phyloP scores from a whole-genome alignment of 64 coral and sea anemone genomes.

The Montipora efflorescens region DNA sequence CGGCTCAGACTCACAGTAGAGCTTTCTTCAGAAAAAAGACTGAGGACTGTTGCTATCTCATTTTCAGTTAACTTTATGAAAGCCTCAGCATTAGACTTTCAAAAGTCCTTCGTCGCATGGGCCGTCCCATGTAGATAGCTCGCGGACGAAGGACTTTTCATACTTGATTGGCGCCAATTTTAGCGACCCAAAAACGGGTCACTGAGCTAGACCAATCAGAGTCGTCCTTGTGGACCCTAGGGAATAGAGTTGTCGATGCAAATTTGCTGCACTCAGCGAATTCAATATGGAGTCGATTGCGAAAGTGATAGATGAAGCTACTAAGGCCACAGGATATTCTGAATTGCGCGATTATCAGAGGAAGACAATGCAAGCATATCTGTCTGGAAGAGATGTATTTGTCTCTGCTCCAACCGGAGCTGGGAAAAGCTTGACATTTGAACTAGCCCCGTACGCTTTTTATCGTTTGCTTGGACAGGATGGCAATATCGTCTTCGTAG shows the following conservation, averaged over 20 bases:
- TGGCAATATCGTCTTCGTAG: conserved; percentile 17
- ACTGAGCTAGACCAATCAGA: no score
- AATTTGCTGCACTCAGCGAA: not conserved
- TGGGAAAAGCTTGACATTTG: conserved; percentile 64
- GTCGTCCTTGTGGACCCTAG: no score
- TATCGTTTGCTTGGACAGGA: not conserved
- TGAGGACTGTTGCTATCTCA: no score
- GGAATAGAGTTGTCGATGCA: no score
- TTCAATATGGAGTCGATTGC: not conserved
- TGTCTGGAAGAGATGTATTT: conserved; percentile 49
- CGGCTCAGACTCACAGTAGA: no score
- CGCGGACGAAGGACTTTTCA: not conserved
- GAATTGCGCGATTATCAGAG: conserved; percentile 45
- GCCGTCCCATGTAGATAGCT: no score
- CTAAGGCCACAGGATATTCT: not conserved
- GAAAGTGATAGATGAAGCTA: not conserved
- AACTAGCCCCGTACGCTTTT: conserved; percentile 17
- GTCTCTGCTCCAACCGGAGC: conserved; percentile 62
- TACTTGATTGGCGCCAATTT: no score
- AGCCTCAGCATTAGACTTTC: no score
- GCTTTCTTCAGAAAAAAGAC: no score
- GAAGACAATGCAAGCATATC: conserved; percentile 55
- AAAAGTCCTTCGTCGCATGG: no score
- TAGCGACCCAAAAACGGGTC: no score
- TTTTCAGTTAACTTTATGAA: no score